Conservation (phyloP, 2,113 vertebrate genomes). For the Erythrolamprus reginae region DNA sequence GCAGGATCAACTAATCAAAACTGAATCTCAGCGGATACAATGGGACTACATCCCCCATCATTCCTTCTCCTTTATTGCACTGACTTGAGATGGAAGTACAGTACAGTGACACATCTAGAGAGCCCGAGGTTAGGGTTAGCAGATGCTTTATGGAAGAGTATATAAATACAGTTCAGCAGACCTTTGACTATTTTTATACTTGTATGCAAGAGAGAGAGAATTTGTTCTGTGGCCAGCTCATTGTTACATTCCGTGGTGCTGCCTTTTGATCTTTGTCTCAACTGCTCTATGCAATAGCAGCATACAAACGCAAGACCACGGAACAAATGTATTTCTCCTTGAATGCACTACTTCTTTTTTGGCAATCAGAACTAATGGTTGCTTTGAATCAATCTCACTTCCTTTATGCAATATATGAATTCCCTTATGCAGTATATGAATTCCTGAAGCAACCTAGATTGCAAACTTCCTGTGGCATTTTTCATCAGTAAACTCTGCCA, state of each 20-base stretch:
- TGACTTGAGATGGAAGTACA: neutral
- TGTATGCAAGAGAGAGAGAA: neutral
- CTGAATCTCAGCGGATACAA: neutral
- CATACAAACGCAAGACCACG: conserved; percentile 40
- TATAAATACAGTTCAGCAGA: neutral
- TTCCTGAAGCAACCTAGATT: neutral
- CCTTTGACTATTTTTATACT: conserved; percentile 4
- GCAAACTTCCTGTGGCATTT: conserved; percentile 14
- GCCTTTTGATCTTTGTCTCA: conserved; percentile 45
- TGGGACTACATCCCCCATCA: neutral
- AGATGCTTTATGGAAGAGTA: neutral
- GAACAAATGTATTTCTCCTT: conserved; percentile 30
- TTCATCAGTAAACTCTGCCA: conserved; percentile 8
- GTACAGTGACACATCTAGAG: neutral
- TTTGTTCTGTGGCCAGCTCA: conserved; percentile 27
- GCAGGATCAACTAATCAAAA: neutral
- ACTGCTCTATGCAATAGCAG: conserved; percentile 47
- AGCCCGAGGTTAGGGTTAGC: neutral
- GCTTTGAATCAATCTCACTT: conserved; percentile 7
- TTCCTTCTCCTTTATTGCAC: neutral
- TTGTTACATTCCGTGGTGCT: conserved; percentile 46
- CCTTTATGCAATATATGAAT: neutral
- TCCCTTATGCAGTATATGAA: neutral
- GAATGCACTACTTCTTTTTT: conserved; percentile 30
- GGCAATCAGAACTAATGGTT: conserved; percentile 40